phyloP scores from a whole-genome alignment of 23 tunicate genomes.

The Ascidia mentula region DNA sequence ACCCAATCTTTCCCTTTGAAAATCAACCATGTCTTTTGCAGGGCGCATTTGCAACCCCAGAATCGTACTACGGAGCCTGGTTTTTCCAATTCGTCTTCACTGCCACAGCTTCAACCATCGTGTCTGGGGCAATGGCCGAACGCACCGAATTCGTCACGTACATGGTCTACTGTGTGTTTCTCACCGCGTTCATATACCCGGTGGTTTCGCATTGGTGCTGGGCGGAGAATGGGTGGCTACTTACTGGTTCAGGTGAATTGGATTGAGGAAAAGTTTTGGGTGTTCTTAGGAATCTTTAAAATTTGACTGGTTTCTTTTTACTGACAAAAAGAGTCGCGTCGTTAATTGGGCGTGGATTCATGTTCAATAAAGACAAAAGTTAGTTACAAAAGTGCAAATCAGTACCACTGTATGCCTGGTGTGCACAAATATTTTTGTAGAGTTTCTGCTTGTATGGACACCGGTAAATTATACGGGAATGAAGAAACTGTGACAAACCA shows the following conservation, averaged over 20 bases:
- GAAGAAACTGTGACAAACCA: too few relatives aligned
- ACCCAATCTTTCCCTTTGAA: not conserved
- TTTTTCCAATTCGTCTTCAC: conserved; percentile 92
- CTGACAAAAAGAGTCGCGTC: too few relatives aligned
- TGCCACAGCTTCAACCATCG: conserved; percentile 95
- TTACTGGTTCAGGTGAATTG: conserved; percentile 45
- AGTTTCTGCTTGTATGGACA: too few relatives aligned
- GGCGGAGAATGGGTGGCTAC: conserved; percentile 82
- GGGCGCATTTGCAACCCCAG: conserved; percentile 20
- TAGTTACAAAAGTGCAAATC: too few relatives aligned
- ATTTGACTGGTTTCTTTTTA: too few relatives aligned
- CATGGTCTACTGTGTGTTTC: conserved; percentile 71
- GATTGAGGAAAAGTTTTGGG: too few relatives aligned
- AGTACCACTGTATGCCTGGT: too few relatives aligned
- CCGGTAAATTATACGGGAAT: too few relatives aligned
- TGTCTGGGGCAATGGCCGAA: conserved; percentile 96
- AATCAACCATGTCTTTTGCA: not conserved
- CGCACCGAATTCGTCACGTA: conserved; percentile 83
- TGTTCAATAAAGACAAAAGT: too few relatives aligned
- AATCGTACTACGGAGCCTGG: conserved; percentile 63
- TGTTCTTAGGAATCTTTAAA: too few relatives aligned
- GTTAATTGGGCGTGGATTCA: too few relatives aligned
- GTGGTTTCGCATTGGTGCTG: conserved; percentile 97
- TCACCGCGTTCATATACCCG: conserved; percentile 95
- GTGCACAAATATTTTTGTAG: too few relatives aligned